Conservation (phyloP, 1,140 invertebrate genomes). For the Dendroctonus ponderosae region DNA sequence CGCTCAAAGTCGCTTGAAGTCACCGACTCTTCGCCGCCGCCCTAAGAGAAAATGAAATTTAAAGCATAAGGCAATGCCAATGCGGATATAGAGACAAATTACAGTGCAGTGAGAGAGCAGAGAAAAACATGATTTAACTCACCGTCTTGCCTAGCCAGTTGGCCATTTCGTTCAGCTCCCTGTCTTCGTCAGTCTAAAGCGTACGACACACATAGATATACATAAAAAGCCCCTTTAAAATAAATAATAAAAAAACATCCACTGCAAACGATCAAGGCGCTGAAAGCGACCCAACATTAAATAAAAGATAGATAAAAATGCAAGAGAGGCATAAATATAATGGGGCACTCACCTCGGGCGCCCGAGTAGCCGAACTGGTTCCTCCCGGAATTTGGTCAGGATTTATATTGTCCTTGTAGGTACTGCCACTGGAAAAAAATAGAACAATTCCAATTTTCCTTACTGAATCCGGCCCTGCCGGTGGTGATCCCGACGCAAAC, state of each 20-base stretch:
- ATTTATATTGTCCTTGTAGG: slow-evolving; percentile 71
- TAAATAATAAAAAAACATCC: slow-evolving; percentile 41
- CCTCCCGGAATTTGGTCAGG: slow-evolving; percentile 61
- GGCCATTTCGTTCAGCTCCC: slow-evolving; percentile 92
- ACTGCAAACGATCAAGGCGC: slow-evolving; percentile 18
- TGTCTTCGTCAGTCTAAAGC: slow-evolving; percentile 67
- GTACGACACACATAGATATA: slow-evolving; percentile 45
- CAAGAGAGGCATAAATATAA: not conserved
- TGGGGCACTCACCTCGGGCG: not conserved
- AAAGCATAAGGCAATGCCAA: not conserved
- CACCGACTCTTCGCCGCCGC: slow-evolving; percentile 63
- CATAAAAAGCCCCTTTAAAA: slow-evolving; percentile 33
- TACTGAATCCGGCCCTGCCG: not conserved
- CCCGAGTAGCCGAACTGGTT: slow-evolving; percentile 49
- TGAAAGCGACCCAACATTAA: not conserved
- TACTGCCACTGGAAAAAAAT: slow-evolving; percentile 62
- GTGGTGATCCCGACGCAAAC: no score
- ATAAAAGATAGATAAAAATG: no score
- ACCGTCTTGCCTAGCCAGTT: slow-evolving; percentile 74
- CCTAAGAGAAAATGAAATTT: slow-evolving; percentile 25
- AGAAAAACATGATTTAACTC: slow-evolving; percentile 30
- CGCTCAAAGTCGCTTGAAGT: slow-evolving; percentile 90
- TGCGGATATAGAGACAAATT: not conserved
- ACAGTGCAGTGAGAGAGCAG: no score
- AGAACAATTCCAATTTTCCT: no score